Evolutionary conservation across 2,888 invertebrate species (phyloP).

Genomic region (Sphecodes monilicornis): DNA sequence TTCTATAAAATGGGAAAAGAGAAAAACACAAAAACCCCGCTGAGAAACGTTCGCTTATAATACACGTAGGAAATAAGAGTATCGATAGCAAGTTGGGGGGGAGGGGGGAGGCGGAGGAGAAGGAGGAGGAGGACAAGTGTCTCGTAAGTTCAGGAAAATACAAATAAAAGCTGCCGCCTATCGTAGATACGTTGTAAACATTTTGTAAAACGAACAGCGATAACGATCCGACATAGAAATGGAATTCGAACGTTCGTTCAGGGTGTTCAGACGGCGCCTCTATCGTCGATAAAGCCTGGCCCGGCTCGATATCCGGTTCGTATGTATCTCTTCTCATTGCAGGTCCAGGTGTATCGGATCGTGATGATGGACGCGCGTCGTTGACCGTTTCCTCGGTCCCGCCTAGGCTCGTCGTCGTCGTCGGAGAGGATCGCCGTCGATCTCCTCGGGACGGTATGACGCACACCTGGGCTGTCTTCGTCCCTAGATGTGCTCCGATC

Average conservation of each 20-base stretch:
- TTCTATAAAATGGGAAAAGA: neutral
- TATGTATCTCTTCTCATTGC: neutral
- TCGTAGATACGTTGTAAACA: constrained; percentile 17
- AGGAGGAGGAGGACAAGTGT: neutral
- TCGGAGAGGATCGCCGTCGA: neutral
- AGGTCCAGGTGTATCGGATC: neutral
- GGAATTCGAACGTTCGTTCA: constrained; percentile 7
- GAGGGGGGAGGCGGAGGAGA: neutral
- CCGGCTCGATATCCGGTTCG: constrained; percentile 18
- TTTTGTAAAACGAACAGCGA: constrained; percentile 8
- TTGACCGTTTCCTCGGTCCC: neutral
- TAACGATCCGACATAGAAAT: constrained; percentile 16
- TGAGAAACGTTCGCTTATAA: neutral
- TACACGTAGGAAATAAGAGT: neutral
- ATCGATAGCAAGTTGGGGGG: neutral
- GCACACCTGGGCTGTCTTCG: neutral
- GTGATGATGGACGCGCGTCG: neutral
- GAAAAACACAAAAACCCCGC: neutral
- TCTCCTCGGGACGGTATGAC: neutral
- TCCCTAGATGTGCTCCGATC: neutral
- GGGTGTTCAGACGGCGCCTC: neutral
- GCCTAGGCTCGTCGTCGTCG: neutral
- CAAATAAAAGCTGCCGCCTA: constrained; percentile 20
- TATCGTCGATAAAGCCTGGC: neutral
- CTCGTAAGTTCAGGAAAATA: neutral